These are phyloP conservation scores for Cerastis rubricosa DNA, from an alignment of 2,888 invertebrate genomes.

Conservation along the genomic window DNA sequence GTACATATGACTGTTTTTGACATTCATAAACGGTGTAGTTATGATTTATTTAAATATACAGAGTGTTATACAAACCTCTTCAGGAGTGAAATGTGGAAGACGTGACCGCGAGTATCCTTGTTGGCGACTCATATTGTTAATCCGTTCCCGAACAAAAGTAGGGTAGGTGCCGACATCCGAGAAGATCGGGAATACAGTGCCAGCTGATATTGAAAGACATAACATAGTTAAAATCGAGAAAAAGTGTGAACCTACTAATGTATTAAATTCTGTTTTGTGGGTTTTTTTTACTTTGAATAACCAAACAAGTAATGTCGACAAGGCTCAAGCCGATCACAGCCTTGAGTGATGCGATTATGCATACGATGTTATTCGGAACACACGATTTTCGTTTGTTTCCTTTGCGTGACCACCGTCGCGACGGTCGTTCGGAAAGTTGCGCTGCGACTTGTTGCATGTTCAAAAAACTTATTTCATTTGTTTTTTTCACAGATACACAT, in stretches of 20 bases:
- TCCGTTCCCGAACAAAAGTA: slow-evolving; percentile 80
- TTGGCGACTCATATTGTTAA: slow-evolving; percentile 82
- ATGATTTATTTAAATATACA: neutral
- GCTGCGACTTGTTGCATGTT: neutral
- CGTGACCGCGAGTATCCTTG: slow-evolving; percentile 87
- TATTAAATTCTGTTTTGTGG: neutral
- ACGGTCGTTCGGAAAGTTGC: neutral
- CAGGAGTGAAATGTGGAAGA: slow-evolving; percentile 84
- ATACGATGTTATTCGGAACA: neutral
- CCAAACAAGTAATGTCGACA: neutral
- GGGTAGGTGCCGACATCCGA: slow-evolving; percentile 88
- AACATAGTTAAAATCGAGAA: neutral
- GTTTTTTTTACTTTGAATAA: neutral
- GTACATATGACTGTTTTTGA: neutral
- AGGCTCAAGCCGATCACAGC: neutral
- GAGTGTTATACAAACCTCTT: slow-evolving; percentile 78
- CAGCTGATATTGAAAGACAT: slow-evolving; percentile 72
- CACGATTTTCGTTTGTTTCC: neutral
- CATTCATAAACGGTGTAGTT: neutral
- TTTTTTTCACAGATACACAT: too few species aligned
- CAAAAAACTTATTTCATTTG: neutral
- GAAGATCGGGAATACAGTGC: slow-evolving; percentile 88
- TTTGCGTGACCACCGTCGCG: neutral
- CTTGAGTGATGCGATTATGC: neutral
- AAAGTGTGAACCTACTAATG: neutral